These are phyloP conservation scores for Panthera tigris DNA, from an alignment of 2,113 vertebrate genomes.

Conservation along the genomic window DNA sequence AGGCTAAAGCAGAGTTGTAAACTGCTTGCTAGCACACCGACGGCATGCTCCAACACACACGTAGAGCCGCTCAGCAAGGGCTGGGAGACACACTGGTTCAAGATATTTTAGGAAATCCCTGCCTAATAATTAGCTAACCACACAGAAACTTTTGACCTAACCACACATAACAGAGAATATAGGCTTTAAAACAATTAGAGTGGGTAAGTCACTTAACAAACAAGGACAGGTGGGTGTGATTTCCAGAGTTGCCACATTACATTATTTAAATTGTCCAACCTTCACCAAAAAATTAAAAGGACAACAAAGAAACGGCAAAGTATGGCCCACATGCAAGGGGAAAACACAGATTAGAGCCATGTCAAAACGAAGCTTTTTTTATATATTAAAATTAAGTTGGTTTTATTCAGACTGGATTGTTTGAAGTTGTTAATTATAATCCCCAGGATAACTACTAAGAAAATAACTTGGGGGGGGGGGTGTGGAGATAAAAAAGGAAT, in stretches of 20 bases:
- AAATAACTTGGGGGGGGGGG: background rate
- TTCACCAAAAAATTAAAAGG: background rate
- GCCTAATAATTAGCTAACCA: background rate
- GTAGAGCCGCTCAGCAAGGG: background rate
- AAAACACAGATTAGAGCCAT: background rate
- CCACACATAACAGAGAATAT: background rate
- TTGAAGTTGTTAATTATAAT: slow-evolving; percentile 29
- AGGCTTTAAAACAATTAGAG: background rate
- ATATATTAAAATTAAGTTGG: slow-evolving; percentile 33
- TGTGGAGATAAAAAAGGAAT: background rate
- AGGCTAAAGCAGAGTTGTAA: background rate
- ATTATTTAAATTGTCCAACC: background rate
- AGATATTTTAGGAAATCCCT: background rate
- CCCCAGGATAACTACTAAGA: background rate
- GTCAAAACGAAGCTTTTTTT: background rate
- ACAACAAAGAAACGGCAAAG: background rate
- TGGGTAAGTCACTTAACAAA: background rate
- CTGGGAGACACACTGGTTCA: background rate
- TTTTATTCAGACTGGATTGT: background rate
- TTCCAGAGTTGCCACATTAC: background rate
- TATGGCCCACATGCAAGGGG: too few relatives aligned
- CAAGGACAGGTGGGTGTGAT: background rate
- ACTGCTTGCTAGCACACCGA: background rate
- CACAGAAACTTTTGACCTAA: background rate
- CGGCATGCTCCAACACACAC: background rate